Evolutionary conservation across 2,888 invertebrate species (phyloP), one percentile per base, ranked within the genome.

Genomic region (Oligia fasciuncula): DNA sequence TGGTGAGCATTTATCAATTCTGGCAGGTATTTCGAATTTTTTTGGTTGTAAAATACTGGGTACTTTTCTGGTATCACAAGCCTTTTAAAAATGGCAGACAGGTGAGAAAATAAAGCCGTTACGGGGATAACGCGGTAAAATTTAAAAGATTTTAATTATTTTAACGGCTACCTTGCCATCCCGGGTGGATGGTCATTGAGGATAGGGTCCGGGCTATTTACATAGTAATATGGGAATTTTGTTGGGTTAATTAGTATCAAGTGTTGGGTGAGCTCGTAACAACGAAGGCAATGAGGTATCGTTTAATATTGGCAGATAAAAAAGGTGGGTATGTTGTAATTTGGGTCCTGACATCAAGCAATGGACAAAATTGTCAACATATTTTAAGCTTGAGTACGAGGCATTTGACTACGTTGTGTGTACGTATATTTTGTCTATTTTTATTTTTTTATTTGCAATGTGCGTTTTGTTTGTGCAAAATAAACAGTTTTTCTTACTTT

Each of bases 131-230:
- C 70, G 17, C 46, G 46, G 77, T 83, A 68, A 87, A 87, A 85
- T 81, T 85, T 78, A 76, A 88, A 87, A 74, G 76, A 74, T 85
- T 87, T 89, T 89, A 80, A 87, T 89, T 81, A 83, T 85, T 84
- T 89, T 80, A 74, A 81, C 70, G 77, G 71, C 23, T 17, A 46
- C 35, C 69, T 6, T 13, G 51, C 46, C 51, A 19, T 29, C 23
- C 71, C 40, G 29, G 54, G 43, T 76, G 73, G 76, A 43, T 72
- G 75, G 67, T 40, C 68, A 80, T 82, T 82, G 77, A 75, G 78
- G 65, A 63, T 65, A 66, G 70, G 79, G 74, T 73, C 75, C 75
- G 46, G n/a, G 57, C 76, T 73, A 82, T 88, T 89, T 84, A 87
- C 78, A 87, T 88, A 77, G 76, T 78, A 87, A 84, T 85, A 83